These are phyloP conservation scores for Phyllopteryx taeniolatus DNA, from an alignment of 2,113 vertebrate genomes.

Conservation along the genomic window DNA sequence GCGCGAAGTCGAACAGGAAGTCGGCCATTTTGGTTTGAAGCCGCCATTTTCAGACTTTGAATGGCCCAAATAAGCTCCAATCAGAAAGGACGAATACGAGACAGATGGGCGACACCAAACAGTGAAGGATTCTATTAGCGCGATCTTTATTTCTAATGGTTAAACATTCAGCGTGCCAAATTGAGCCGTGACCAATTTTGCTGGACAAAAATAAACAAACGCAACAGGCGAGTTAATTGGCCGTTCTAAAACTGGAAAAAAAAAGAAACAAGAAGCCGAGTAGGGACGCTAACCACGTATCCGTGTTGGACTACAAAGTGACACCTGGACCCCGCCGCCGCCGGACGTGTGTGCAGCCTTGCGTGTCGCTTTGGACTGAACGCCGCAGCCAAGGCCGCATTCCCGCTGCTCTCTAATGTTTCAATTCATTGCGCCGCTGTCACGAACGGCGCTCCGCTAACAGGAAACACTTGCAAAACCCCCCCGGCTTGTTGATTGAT, in stretches of 20 bases:
- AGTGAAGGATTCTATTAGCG: conserved; percentile 2
- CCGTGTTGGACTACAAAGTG: conserved; percentile 49
- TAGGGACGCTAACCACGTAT: conserved; percentile 33
- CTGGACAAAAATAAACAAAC: background rate
- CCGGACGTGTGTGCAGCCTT: conserved; percentile 25
- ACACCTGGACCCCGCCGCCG: conserved; percentile 54
- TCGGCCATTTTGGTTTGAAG: background rate
- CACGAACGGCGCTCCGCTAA: conserved; percentile 64
- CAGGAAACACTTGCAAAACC: conserved; percentile 66
- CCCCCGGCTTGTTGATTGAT: conserved; percentile 58
- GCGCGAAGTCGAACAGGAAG: background rate
- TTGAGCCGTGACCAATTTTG: background rate
- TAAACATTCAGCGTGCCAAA: background rate
- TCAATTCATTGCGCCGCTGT: conserved; percentile 72
- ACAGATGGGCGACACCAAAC: background rate
- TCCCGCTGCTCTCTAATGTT: conserved; percentile 57
- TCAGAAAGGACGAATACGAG: background rate
- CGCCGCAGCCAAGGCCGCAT: conserved; percentile 66
- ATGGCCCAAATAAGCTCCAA: background rate
- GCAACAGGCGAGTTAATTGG: background rate
- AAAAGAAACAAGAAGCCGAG: conserved; percentile 7
- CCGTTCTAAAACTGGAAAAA: conserved; percentile 8
- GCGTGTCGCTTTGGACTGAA: conserved; percentile 43
- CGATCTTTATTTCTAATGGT: background rate
- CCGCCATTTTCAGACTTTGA: background rate